phyloP scores from a whole-genome alignment of 2,113 vertebrate species.

The Caranx ignobilis region DNA sequence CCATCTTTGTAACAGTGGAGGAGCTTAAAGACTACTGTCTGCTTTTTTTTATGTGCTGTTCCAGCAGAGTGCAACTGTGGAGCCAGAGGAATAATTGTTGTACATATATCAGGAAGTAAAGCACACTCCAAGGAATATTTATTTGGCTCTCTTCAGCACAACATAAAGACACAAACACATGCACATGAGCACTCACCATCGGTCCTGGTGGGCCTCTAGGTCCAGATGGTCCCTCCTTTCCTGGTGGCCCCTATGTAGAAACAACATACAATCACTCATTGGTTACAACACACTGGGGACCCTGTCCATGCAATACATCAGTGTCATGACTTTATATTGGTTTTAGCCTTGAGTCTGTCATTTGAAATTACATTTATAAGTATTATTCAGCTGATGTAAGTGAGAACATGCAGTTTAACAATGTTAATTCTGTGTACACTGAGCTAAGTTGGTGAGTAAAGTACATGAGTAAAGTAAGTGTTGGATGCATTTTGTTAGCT shows the following conservation, averaged over 20 bases:
- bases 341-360: slow-evolving; percentile 31
- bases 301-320: slow-evolving; percentile 64
- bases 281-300: slow-evolving; percentile 65
- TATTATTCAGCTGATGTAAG: slow-evolving; percentile 34
- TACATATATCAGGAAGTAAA: slow-evolving; percentile 59
- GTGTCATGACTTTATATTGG: slow-evolving; percentile 44
- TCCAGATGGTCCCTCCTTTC: slow-evolving; percentile 95
- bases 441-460: slow-evolving; percentile 22
- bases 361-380: slow-evolving; percentile 28
- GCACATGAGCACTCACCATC: slow-evolving; percentile 86
- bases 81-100: slow-evolving; percentile 60
- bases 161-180: slow-evolving; percentile 59
- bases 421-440: not conserved
- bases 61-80: slow-evolving; percentile 53
- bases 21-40: slow-evolving; percentile 29
- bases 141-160: slow-evolving; percentile 39
- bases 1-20: slow-evolving; percentile 41
- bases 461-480: slow-evolving; percentile 36
- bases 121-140: slow-evolving; percentile 37
- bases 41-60: slow-evolving; percentile 47
- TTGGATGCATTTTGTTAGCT: slow-evolving; percentile 43
- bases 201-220: slow-evolving; percentile 94
- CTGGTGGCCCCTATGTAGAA: slow-evolving; percentile 91
- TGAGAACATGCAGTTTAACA: slow-evolving; percentile 40
- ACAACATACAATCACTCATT: slow-evolving; percentile 70